Percentiles rank a stretch among this genome's conserved stretches.
Conservation (phyloP, 2,113 vertebrate genomes). For the Caracal caracal region DNA sequence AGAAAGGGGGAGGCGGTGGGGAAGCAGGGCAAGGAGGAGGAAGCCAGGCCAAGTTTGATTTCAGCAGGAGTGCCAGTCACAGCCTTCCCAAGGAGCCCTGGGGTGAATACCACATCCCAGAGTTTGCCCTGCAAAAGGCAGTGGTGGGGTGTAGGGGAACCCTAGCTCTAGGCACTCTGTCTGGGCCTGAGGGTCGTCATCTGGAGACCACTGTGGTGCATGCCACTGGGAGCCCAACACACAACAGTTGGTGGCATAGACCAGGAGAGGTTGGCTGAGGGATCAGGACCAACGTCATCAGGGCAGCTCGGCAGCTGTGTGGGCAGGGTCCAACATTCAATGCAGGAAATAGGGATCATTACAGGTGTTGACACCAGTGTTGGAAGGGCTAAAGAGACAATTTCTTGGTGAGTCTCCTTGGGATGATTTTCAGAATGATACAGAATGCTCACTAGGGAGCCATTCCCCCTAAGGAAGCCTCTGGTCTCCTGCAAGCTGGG, state of each 20-base stretch:
- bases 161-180: background rate
- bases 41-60: background rate
- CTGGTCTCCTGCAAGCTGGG: background rate
- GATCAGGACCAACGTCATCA: background rate
- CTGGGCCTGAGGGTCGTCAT: fast-evolving
- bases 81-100: background rate
- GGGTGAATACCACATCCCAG: background rate
- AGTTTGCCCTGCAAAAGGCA: background rate
- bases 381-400: background rate
- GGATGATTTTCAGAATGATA: background rate
- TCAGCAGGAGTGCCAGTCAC: fast-evolving
- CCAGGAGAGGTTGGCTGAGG: fast-evolving
- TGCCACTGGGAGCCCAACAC: background rate
- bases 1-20: background rate
- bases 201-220: background rate
- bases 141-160: background rate
- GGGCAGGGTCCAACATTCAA: background rate
- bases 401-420: background rate
- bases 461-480: background rate
- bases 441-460: background rate
- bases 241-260: background rate
- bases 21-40: background rate
- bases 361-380: background rate
- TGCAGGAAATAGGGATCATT: background rate
- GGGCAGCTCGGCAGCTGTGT: background rate